Evolutionary conservation across 2,888 invertebrate genomes (phyloP), one percentile per base, ranked within the genome.

Genomic region (Protonemura montana): DNA sequence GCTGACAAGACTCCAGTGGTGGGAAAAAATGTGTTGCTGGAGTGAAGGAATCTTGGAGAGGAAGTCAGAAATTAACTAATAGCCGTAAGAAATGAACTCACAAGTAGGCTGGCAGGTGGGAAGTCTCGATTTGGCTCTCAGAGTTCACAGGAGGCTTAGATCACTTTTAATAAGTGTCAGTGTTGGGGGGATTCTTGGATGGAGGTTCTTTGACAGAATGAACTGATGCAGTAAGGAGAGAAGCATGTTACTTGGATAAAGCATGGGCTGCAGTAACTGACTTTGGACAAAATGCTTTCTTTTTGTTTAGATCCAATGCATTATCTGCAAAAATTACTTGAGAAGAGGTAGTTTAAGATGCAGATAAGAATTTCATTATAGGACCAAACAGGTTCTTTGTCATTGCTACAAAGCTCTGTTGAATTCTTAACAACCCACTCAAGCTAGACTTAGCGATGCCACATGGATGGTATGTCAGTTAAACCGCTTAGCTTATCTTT

Each of bases 1-100:
- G 26, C 26, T 78, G 78, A 78, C 78, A 78, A 78, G 59, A 59
- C 59, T 59, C 59, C 59, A 59, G 59, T 59, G 59, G 59, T 59
- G 59, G 59, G 59, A 21, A 21, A 35, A 21, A 21, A 59, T 59
- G 59, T 59, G 59, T 59, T 59, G 21, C 59, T 59, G 59, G 59
- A 59, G 59, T 59, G 59, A 21, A 59, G 59, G 59, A 59, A 13
- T 2, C 16, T 59, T 59, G 59, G 59, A 59, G 59, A 59, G 59
- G 59, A 59, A 59, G 59, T 59, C 59, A 59, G 59, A 59, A 59
- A 59, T 59, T 59, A 59, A 59, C 59, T 59, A 59, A 59, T 59
- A 59, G 59, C 59, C 59, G 21, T 21, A 59, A 59, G 59, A 59
- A 21, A 59, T 59, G 59, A 59, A 59, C 59, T n/a, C n/a, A n/a